Evolutionary conservation across 2,888 invertebrate species (phyloP).

Genomic region (Petrophora chlorosata): DNA sequence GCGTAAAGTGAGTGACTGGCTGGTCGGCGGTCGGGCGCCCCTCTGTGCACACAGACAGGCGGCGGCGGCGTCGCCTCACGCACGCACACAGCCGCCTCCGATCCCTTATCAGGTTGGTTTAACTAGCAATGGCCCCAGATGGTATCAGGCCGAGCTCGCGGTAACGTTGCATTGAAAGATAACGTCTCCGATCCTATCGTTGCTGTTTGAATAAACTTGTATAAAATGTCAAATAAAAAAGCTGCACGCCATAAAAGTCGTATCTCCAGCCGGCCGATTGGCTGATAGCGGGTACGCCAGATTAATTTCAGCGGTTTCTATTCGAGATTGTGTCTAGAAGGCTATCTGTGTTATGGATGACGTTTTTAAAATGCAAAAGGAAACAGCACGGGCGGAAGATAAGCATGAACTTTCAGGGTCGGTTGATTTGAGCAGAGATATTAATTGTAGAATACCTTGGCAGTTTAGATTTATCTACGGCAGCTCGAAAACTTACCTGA

Average conservation of each 20-base stretch:
- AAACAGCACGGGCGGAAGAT: constrained; percentile 10
- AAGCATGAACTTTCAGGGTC: constrained; percentile 10
- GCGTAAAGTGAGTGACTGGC: constrained; percentile 81
- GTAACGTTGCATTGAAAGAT: constrained; percentile 84
- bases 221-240: constrained; percentile 84
- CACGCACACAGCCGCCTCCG: constrained; percentile 63
- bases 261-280: constrained; percentile 65
- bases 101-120: constrained; percentile 81
- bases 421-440: neutral
- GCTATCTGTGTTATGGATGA: constrained; percentile 33
- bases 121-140: constrained; percentile 83
- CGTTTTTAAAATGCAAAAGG: constrained; percentile 27
- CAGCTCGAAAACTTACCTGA: constrained; percentile 17
- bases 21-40: constrained; percentile 60
- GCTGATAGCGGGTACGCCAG: constrained; percentile 58
- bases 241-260: constrained; percentile 73
- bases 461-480: too few species aligned
- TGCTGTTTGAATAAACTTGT: constrained; percentile 83
- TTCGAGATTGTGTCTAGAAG: constrained; percentile 36
- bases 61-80: constrained; percentile 36
- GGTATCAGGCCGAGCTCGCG: constrained; percentile 78
- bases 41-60: constrained; percentile 62
- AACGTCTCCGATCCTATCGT: constrained; percentile 81
- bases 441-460: neutral
- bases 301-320: constrained; percentile 43